Evolutionary conservation across 2,113 vertebrate species (phyloP).

Genomic region (Limnothrissa miodon): DNA sequence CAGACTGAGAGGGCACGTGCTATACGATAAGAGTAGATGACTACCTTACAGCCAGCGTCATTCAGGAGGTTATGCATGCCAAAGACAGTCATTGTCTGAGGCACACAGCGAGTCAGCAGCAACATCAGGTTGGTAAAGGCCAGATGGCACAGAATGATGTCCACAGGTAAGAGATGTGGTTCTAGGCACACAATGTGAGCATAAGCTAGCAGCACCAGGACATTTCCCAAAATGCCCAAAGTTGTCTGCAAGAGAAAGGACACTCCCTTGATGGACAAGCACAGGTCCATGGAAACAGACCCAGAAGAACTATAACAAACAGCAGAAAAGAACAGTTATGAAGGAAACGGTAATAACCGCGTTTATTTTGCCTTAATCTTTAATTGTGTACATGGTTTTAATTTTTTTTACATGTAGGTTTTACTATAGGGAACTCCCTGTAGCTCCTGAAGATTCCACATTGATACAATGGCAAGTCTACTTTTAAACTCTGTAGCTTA

Average conservation of each 20-base stretch:
- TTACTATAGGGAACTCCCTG: too few species aligned
- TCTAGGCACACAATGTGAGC: conserved; percentile 53
- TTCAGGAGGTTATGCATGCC: conserved; percentile 64
- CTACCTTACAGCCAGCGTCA: conserved; percentile 71
- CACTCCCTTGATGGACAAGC: conserved; percentile 74
- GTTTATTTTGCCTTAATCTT: not conserved
- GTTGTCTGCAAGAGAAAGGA: conserved; percentile 77
- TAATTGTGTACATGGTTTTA: not conserved
- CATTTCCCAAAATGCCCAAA: conserved; percentile 70
- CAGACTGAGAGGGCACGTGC: conserved; percentile 73
- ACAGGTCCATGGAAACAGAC: conserved; percentile 68
- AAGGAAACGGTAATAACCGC: conserved; percentile 3
- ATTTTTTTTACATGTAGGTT: not conserved
- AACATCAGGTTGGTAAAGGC: conserved; percentile 73
- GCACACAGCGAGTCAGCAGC: conserved; percentile 69
- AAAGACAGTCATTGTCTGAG: conserved; percentile 75
- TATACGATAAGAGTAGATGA: conserved; percentile 73
- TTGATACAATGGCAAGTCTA: conserved; percentile 29
- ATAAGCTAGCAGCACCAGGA: conserved; percentile 65
- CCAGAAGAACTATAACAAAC: not conserved
- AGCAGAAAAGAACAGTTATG: conserved; percentile 25
- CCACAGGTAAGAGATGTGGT: conserved; percentile 65
- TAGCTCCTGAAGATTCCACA: conserved; percentile 9
- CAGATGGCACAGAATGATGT: conserved; percentile 74
- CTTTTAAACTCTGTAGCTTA: conserved; percentile 56